Conservation (phyloP, 2,888 invertebrate genomes). For the Stenchaetothrips biformis region DNA sequence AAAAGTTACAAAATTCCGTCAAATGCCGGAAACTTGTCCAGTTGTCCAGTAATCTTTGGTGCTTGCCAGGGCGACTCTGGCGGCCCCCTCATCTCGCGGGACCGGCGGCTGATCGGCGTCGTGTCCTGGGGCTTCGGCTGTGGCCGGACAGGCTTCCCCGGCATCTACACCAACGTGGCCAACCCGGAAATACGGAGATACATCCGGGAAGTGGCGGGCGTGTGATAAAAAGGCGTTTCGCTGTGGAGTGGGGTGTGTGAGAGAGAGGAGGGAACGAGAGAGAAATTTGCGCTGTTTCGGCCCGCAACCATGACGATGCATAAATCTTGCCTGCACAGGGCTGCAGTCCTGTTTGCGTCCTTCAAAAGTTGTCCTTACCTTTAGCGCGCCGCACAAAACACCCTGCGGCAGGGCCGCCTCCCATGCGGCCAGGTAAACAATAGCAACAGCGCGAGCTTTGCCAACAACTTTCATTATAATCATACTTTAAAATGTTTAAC, state of each 20-base stretch:
- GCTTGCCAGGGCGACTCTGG: not conserved
- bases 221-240: not conserved
- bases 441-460: not conserved
- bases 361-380: no score
- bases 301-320: no score
- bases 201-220: not conserved
- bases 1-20: no score
- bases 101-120: not conserved
- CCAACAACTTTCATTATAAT: constrained; percentile 16
- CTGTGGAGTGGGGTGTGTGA: no score
- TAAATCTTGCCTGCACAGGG: no score
- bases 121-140: constrained; percentile 7
- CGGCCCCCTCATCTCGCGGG: not conserved
- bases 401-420: not conserved
- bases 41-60: no score
- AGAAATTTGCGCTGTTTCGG: no score
- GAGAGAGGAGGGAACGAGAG: no score
- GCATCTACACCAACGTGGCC: constrained; percentile 18
- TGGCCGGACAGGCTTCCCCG: not conserved
- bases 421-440: not conserved
- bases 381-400: no score
- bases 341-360: no score
- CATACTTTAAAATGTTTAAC: constrained; percentile 17
- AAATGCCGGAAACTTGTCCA: no score
- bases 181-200: not conserved